Evolutionary conservation across 2,888 invertebrate species (phyloP).

Genomic region (Drosophila hamatofila): DNA sequence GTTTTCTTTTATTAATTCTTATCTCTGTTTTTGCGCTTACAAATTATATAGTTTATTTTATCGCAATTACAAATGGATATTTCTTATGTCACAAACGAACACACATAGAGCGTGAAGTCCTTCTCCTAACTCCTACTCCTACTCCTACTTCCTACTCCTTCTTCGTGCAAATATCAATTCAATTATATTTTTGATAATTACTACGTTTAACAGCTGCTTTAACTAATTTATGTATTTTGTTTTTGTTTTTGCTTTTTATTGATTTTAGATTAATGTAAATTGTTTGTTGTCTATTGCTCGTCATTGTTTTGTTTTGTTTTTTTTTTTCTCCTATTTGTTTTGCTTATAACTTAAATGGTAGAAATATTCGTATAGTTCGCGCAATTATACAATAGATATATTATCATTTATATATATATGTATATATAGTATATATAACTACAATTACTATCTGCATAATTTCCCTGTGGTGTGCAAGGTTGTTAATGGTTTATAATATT

Average conservation of each 20-base stretch:
- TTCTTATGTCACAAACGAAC: slow-evolving; percentile 14
- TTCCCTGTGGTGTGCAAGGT: slow-evolving; percentile 45
- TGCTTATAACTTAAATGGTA: slow-evolving; percentile 43
- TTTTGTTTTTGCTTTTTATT: not conserved
- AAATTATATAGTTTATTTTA: slow-evolving; percentile 28
- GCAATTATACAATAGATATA: slow-evolving; percentile 39
- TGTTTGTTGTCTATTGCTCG: slow-evolving; percentile 22
- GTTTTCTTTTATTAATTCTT: slow-evolving; percentile 12
- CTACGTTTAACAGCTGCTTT: slow-evolving; percentile 29
- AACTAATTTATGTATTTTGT: slow-evolving; percentile 4
- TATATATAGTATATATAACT: slow-evolving; percentile 29
- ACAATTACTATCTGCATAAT: slow-evolving; percentile 44
- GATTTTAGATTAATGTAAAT: slow-evolving; percentile 10
- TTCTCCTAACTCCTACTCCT: slow-evolving; percentile 15
- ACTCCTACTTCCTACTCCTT: not conserved
- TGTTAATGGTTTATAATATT: slow-evolving; percentile 25
- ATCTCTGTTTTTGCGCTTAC: slow-evolving; percentile 27
- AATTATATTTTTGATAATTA: slow-evolving; percentile 32
- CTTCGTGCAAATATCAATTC: slow-evolving; percentile 43
- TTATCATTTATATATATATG: slow-evolving; percentile 23
- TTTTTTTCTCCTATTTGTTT: slow-evolving; percentile 10
- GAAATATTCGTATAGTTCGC: slow-evolving; percentile 38
- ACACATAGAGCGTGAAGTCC: slow-evolving; percentile 34
- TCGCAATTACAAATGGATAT: slow-evolving; percentile 27
- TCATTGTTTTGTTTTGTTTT: slow-evolving; percentile 5